Base-by-base conservation (phyloP, 2,113 vertebrate species). In the Siphamia tubifer region DNA sequence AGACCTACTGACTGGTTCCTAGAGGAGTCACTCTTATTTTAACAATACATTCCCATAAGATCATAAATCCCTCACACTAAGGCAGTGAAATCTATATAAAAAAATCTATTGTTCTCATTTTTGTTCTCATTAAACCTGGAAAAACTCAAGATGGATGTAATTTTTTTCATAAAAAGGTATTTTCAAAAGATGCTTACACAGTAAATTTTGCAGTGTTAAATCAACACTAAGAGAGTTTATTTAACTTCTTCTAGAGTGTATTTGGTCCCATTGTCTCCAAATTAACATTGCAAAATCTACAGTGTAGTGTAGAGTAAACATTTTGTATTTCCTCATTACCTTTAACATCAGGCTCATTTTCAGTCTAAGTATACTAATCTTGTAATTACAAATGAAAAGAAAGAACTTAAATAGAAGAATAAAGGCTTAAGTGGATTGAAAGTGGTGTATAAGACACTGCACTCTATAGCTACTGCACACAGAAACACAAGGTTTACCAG, bases 381-480 rank as follows among this genome's bases (percentile, higher is more conserved):
- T 8, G 1, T 64, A 75, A 86, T 73, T 73, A 54, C 45, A 60
- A 16, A 55, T 10, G 3, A 51, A 19, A 49, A 47, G 39, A 47
- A 63, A 27, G n/a, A 32, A 40, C 57, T 61, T 57, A 32, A 58
- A 67, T 38, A 40, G 49, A 81, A 69, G 61, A 38, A 47, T 45
- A 63, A 44, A 60, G 31, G 47, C 61, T 44, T 48, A 76, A 83
- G 63, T 67, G 48, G 52, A 56, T 72, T 45, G 68, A 58, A 69
- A 69, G 67, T 36, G 25, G 55, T n/a, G 43, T 71, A 45, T 55
- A 47, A 72, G 54, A 38, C 39, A 20, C 45, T 71, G 56, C 65
- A 51, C 49, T 45, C 12, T 32, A 35, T 31, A 40, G 28, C 39
- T 3, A 10, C 21, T 1, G 1, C 15, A 35, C 35, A 34, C 47